A percentile compares a stretch with the other conserved stretches of the same genome.
Evolutionary conservation across 2,888 invertebrate genomes (phyloP).

Genomic region (Pristionchus exspectatus): DNA sequence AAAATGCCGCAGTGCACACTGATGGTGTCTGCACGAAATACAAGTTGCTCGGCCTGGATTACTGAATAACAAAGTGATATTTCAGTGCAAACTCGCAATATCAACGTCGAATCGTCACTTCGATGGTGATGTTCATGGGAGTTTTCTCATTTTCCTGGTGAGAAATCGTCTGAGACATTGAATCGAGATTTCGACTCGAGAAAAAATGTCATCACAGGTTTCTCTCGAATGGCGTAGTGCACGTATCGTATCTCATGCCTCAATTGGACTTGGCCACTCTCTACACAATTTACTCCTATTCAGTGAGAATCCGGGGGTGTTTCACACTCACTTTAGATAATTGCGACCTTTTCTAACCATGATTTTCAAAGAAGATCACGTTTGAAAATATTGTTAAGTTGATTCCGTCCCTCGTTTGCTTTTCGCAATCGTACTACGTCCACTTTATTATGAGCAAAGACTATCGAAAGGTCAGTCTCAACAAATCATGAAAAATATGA

Average conservation of each 20-base stretch:
- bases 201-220: background rate
- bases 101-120: background rate
- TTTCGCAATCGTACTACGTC: conserved; percentile 19
- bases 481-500: background rate
- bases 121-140: background rate
- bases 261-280: background rate
- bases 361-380: background rate
- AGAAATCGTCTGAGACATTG: no score
- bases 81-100: conserved; percentile 33
- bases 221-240: background rate
- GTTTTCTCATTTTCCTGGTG: conserved; percentile 37
- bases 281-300: background rate
- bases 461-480: background rate
- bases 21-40: conserved; percentile 28
- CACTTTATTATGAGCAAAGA: conserved; percentile 11
- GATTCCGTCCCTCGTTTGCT: background rate
- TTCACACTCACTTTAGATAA: no score
- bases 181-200: no score
- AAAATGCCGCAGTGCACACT: background rate
- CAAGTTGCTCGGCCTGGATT: background rate
- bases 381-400: background rate
- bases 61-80: background rate
- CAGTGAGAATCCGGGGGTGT: background rate
- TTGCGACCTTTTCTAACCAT: background rate
- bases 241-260: background rate